Evolutionary conservation across 2,888 invertebrate genomes (phyloP), one percentile per base, ranked within the genome.

Genomic region (Limenitis camilla): DNA sequence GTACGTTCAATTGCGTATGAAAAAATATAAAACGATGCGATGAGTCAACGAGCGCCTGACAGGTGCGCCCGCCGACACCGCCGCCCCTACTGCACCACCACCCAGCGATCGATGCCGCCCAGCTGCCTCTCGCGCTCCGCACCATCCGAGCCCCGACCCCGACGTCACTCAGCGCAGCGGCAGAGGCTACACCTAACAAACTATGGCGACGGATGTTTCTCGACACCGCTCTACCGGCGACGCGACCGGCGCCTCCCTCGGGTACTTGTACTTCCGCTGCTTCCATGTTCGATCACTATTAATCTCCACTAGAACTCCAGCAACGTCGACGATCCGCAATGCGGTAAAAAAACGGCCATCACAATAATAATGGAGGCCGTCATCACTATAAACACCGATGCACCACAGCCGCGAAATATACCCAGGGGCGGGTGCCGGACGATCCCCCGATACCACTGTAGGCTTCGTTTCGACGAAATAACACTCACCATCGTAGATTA

Each of bases 401-500:
- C 81, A 82, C 77, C 75, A 73, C 68, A 80, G 73, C 72, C 68
- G 76, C 72, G 68, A 88, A 88, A 88, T 88, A 88, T 77, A 72
- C 67, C 72, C 72, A 47, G 69, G 59, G 67, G 68, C 63, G 56
- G 67, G 66, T 66, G 63, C 70, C 61, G 65, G 58, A 69, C 40
- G 67, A 72, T 76, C 69, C 69, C 74, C 72, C 52, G 71, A 77
- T 77, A 74, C 71, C 82, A 83, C 81, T 81, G 69, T 66, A 63
- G 66, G 66, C 75, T 79, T 79, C 71, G 70, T 79, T 75, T 70
- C 72, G 67, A 71, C 74, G 69, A 83, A 87, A 81, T 76, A 81
- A 74, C 88, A 88, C 88, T 88, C 88, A 88, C 88, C 88, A 88
- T 88, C 73, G 85, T 86, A 81, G 88, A 88, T 88, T 88, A 88